Percentiles rank a stretch among this genome's conserved stretches.
These are phyloP conservation scores for Troilus luridus DNA, from an alignment of 2,888 invertebrate species.

Conservation along the genomic window DNA sequence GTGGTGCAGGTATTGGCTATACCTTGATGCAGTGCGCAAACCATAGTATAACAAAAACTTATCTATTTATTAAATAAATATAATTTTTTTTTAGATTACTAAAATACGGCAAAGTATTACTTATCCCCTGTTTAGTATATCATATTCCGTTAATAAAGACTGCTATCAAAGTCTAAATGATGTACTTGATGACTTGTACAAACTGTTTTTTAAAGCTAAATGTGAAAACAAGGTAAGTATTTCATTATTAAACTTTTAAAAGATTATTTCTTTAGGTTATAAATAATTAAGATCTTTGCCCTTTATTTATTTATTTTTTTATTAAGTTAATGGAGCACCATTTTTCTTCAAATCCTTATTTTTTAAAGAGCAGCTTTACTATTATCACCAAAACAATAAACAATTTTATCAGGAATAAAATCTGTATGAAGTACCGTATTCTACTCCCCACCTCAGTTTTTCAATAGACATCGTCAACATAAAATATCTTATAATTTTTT, in stretches of 20 bases:
- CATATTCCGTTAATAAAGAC: slow-evolving; percentile 6
- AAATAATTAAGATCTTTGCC: neutral
- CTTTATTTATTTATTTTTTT: neutral
- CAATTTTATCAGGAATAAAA: neutral
- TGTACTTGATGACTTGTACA: slow-evolving; percentile 43
- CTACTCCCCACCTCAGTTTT: neutral
- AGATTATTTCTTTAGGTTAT: neutral
- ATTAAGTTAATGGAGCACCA: neutral
- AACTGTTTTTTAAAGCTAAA: slow-evolving; percentile 45
- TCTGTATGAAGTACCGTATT: neutral
- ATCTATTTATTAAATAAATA: neutral
- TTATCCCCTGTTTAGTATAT: slow-evolving; percentile 41
- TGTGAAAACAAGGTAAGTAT: slow-evolving; percentile 48
- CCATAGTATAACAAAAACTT: too few relatives aligned
- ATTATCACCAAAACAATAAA: neutral
- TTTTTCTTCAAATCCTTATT: neutral
- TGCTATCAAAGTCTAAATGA: slow-evolving; percentile 29
- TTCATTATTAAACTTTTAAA: neutral
- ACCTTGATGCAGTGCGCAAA: too few relatives aligned
- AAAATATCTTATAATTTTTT: too few relatives aligned
- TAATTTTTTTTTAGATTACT: slow-evolving; percentile 35
- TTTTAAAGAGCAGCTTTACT: too few relatives aligned
- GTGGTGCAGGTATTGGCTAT: too few relatives aligned
- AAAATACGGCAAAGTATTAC: slow-evolving; percentile 42
- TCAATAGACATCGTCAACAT: neutral